These are phyloP conservation scores for Busseola fusca DNA, from an alignment of 2,888 invertebrate genomes.

Conservation along the genomic window DNA sequence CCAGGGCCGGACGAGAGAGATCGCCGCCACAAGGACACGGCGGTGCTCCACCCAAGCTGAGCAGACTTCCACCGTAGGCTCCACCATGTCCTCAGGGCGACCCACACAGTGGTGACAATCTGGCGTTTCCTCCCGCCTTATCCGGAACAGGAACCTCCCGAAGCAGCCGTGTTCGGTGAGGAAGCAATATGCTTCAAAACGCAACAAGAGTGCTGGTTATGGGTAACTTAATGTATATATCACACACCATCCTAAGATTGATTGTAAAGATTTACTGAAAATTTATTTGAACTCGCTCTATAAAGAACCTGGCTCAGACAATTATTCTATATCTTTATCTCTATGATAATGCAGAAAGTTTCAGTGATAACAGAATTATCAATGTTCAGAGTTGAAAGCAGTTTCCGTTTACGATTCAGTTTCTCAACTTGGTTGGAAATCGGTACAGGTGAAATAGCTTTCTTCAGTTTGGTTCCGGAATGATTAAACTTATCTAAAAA, in stretches of 20 bases:
- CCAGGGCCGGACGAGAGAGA: no score
- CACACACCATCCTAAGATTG: slow-evolving; percentile 27
- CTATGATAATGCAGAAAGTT: slow-evolving; percentile 52
- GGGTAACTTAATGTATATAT: no score
- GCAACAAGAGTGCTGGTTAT: no score
- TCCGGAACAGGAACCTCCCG: no score
- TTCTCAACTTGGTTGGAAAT: slow-evolving; percentile 3
- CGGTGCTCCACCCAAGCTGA: no score
- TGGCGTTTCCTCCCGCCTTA: no score
- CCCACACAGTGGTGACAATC: no score
- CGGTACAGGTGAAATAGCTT: slow-evolving; percentile 9
- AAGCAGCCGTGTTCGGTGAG: no score
- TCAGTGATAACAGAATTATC: slow-evolving; percentile 47
- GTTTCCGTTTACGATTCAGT: slow-evolving; percentile 34
- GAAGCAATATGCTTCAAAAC: no score
- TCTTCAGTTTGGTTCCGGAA: slow-evolving; percentile 10
- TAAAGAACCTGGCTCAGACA: slow-evolving; percentile 37
- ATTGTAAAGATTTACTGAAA: slow-evolving; percentile 53
- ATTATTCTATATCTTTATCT: slow-evolving; percentile 62
- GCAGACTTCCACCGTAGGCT: no score
- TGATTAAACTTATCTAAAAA: slow-evolving; percentile 13
- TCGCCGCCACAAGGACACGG: no score
- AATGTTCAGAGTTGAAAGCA: slow-evolving; percentile 38
- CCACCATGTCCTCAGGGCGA: no score
- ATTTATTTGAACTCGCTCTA: slow-evolving; percentile 31